phyloP scores from a whole-genome alignment of 2,797 vertebrate species.

The Parauchenoglanis ngamensis region DNA sequence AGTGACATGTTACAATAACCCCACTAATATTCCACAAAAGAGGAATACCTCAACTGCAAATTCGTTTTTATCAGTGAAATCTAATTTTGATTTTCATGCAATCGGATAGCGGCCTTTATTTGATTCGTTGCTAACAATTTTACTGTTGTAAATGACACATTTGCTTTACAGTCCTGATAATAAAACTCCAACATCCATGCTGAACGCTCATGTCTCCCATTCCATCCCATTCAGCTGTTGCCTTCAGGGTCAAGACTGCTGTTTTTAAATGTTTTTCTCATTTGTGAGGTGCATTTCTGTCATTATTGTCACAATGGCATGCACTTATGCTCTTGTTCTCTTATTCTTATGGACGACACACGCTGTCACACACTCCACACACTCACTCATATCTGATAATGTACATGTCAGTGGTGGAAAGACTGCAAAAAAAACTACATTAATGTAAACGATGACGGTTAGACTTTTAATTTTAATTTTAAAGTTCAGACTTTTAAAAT shows the following conservation, averaged over 20 bases:
- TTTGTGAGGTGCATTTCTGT: constrained; percentile 30
- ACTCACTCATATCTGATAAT: neutral
- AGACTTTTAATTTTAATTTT: neutral
- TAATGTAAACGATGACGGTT: neutral
- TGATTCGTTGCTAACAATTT: neutral
- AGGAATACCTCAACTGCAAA: neutral
- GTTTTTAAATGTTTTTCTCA: constrained; percentile 16
- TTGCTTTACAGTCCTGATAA: neutral
- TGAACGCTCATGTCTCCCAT: constrained; percentile 7
- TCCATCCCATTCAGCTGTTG: constrained; percentile 26
- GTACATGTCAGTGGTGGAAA: constrained; percentile 34
- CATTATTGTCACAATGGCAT: constrained; percentile 22
- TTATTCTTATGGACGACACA: constrained; percentile 46
- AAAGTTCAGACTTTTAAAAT: neutral
- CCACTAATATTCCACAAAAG: neutral
- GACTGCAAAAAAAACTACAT: neutral
- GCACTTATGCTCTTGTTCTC: constrained; percentile 20
- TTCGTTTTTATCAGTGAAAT: neutral
- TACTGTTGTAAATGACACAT: neutral
- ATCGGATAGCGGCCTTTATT: neutral
- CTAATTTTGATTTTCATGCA: neutral
- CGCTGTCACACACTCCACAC: constrained; percentile 43
- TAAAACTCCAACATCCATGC: neutral
- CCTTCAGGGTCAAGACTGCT: constrained; percentile 2
- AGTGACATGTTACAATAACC: neutral